Evolutionary conservation across 2,888 invertebrate species (phyloP), one percentile per base, ranked within the genome.

Genomic region (Phorcus lineatus): DNA sequence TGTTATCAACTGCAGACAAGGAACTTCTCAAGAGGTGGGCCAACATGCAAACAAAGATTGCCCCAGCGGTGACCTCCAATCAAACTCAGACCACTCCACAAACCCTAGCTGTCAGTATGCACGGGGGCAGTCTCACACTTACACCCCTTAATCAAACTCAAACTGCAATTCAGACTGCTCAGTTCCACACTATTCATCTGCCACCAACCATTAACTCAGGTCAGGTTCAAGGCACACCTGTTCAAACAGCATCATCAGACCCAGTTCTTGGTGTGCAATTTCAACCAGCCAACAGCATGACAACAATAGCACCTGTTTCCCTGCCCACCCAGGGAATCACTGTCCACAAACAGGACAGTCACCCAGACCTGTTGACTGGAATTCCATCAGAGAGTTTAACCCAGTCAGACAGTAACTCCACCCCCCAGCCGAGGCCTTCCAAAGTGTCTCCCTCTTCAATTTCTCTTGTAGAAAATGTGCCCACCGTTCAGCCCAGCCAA

Each of bases 21-120:
- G 91, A 91, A 31, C 80, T 92, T 76, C 81, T 93, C 55, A 87
- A 90, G 17, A 85, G 92, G 24, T 93, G 93, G 93, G 86, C 87
- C 11, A 86, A 84, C 66, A 92, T 93, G 92, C 92, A 92, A 84
- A 83, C 86, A 74, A 66, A 70, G 19, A 67, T 36, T 40, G 66
- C 78, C 1, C 55, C 54, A 19, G 52, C 80, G n/a, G 19, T 47
- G 6, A 53, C 28, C 24, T 1, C 62, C 28, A 16, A 16, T 17
- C 55, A 19, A 4, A 40, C 53, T 13, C 85, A 86, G 62, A 77
- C 79, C 7, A 67, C 76, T 36, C 19, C 77, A 17, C 36, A 74
- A 47, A 70, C 77, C 22, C 55, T 66, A 6, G 62, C 79, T 22
- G 28, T 70, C 67, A 62, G 76, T 52, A 74, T 55, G 2, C 75